Evolutionary conservation across 2,797 vertebrate species (phyloP), one percentile per base, ranked within the genome.

Genomic region (Chelon auratus): DNA sequence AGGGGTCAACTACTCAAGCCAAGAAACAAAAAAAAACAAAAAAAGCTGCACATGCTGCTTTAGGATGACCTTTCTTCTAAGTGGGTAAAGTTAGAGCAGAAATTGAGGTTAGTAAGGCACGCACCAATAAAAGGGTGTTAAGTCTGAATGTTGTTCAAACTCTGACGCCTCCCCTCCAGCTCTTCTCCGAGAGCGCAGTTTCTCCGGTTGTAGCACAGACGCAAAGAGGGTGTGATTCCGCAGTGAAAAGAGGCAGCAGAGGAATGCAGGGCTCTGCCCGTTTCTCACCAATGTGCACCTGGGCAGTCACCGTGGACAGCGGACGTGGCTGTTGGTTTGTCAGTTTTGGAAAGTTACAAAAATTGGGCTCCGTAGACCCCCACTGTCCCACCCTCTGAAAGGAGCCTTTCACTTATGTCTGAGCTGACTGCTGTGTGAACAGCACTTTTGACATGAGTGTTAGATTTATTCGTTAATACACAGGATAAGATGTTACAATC

Each of bases 341-440:
- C 61, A 33, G 40, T 67, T 85, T 88, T 77, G 87, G 86, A 90
- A 89, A 88, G 65, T 79, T 84, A 80, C 75, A 69, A 79, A 90
- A 88, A 73, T 20, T 71, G 62, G 84, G 68, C 54, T 14, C 62
- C 0, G 67, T 50, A 74, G 70, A 81, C 82, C 77, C 71, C 71
- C 61, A 53, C 80, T 82, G 76, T 80, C 74, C 72, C 18, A 47
- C 45, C 66, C 3, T 40, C 71, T 92, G 80, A 92, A 92, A 81
- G 88, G 66, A 82, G 68, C 80, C 89, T 89, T 91, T 92, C 74
- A 91, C 66, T 69, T 62, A 74, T 42, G 39, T 30, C 61, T 58
- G 55, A 68, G 30, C 57, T 15, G 48, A 62, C 68, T 75, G 43
- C 68, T 75, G 43, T 69, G 77, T 57, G 70, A 79, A 59, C 53